phyloP scores from a whole-genome alignment of 2,888 invertebrate species.

The Hanleya hanleyi region DNA sequence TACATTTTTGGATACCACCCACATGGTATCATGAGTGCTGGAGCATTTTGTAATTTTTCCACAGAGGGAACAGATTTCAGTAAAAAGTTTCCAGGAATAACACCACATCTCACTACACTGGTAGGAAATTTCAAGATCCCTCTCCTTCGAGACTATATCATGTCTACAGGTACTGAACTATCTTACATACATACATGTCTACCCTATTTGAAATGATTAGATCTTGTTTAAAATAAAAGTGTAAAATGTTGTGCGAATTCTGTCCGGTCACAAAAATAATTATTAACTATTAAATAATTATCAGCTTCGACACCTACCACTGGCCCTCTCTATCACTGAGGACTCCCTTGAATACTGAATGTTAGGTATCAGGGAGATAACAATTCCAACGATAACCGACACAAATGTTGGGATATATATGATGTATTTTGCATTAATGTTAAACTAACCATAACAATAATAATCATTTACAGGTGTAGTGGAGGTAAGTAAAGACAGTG shows the following conservation, averaged over 20 bases:
- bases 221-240: no score
- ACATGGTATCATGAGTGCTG: constrained; percentile 90
- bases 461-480: constrained; percentile 54
- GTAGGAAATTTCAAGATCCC: constrained; percentile 84
- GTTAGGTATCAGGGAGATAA: neutral
- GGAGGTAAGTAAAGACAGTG: constrained; percentile 78
- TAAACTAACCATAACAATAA: neutral
- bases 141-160: constrained; percentile 81
- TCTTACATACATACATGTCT: no score
- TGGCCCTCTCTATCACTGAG: neutral
- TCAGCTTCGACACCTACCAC: no score
- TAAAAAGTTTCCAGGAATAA: constrained; percentile 74
- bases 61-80: constrained; percentile 78
- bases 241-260: neutral
- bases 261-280: neutral
- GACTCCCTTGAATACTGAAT: neutral
- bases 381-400: no score
- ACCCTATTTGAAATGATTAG: no score
- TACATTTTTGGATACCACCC: constrained; percentile 91
- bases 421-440: neutral
- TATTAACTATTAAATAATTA: neutral
- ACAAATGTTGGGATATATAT: neutral
- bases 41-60: constrained; percentile 86
- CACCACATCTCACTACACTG: constrained; percentile 78
- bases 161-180: constrained; percentile 76